Percentiles rank a stretch among this genome's conserved stretches.
phyloP scores from a whole-genome alignment of 2,888 invertebrate species.

The Chaitophorus viminalis region DNA sequence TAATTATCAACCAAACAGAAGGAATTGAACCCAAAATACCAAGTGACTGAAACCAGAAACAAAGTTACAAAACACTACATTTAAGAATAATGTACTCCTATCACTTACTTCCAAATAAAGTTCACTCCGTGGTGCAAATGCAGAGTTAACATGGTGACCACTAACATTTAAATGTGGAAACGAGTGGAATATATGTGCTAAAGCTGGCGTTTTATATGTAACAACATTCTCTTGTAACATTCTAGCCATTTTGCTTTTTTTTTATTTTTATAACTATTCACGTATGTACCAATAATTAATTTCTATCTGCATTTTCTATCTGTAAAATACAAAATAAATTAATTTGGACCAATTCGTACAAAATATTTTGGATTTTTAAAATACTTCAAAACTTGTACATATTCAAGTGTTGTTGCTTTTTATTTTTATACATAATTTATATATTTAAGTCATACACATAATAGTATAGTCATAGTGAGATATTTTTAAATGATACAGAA shows the following conservation, averaged over 20 bases:
- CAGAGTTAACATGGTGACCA: conserved; percentile 88
- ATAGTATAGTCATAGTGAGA: background rate
- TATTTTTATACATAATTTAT: background rate
- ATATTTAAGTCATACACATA: conserved; percentile 1
- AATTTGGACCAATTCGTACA: background rate
- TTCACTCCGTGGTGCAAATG: conserved; percentile 89
- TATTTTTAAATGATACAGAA: conserved; percentile 9
- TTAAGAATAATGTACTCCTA: background rate
- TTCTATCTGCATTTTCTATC: conserved; percentile 40
- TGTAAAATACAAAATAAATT: conserved; percentile 27
- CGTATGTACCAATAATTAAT: background rate
- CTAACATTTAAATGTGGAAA: conserved; percentile 93
- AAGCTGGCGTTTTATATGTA: conserved; percentile 83
- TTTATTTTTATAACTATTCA: conserved; percentile 30
- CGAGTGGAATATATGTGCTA: conserved; percentile 87
- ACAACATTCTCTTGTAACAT: conserved; percentile 64
- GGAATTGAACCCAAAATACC: conserved; percentile 93
- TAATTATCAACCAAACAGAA: conserved; percentile 91
- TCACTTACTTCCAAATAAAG: conserved; percentile 86
- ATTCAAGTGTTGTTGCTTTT: background rate
- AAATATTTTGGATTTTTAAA: background rate
- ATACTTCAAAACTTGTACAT: background rate
- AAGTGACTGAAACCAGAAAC: conserved; percentile 77
- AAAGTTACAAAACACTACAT: background rate
- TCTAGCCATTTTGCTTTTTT: conserved; percentile 63